Base-by-base conservation (phyloP, 92 coral and sea anemone species). In the Epizoanthus ramosus region DNA sequence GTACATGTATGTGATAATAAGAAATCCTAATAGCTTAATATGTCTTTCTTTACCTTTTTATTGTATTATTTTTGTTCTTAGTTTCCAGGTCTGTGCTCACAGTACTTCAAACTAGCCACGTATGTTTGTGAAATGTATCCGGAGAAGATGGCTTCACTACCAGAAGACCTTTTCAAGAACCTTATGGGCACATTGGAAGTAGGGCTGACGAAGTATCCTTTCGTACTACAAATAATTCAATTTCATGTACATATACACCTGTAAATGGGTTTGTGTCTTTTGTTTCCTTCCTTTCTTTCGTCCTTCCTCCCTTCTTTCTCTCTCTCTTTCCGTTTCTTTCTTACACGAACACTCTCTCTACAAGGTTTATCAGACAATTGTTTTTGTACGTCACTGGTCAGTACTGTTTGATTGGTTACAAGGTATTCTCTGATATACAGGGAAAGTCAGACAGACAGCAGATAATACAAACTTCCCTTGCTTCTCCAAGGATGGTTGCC, bases 191-290 rank as follows among this genome's bases (percentile, higher is more conserved):
- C 99, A 8, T 63, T 96, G 41, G 96, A 96, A 88, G 83, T 92
- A 22, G 99, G 99, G 12, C 87, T 96, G 59, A 74, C 85, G 73
- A 94, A 96, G 98, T 96, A 96, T 96, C 99, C 94, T 93, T 90
- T 75, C 57, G 7, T 71, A 8, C 13, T 14, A 37, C 77, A 53
- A 53, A 39, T 6, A 53, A 37, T 70, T 8, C 22, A 43, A 33
- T 69, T 6, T n/a, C 8, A 6, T 69, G 45, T 57, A 53, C 52
- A 71, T 28, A 28, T 28, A 28, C 31, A 28, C 31, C 31, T 28
- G 31, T 28, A 28, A 28, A 28, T 28, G 6, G 5, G 43, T 37
- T 6, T 37, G 43, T 37, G 6, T 37, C 43, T 37, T 37, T 3
- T 37, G 3, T 37, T 41, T 45, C 33, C 59, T 47, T 41, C 58